These are phyloP conservation scores for Momotus momota DNA, from an alignment of 2,797 vertebrate species.

Conservation along the genomic window DNA sequence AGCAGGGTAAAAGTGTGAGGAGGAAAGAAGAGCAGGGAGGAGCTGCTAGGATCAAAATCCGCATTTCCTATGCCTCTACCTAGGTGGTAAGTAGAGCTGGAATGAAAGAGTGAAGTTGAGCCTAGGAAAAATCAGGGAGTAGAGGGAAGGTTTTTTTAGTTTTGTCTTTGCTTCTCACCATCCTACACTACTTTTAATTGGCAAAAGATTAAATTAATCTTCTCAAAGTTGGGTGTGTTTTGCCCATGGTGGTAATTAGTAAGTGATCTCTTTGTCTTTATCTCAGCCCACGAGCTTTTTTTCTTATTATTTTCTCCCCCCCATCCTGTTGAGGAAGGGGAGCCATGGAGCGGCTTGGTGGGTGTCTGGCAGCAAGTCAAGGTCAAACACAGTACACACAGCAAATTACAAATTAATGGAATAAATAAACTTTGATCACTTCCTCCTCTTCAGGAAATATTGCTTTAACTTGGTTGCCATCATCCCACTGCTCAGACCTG, in stretches of 20 bases:
- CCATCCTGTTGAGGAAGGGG: not conserved
- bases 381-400: not conserved
- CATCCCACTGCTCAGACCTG: not conserved
- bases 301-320: not conserved
- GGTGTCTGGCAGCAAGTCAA: not conserved
- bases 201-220: not conserved
- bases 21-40: not conserved
- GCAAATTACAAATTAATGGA: not conserved
- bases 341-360: not conserved
- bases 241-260: not conserved
- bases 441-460: not conserved
- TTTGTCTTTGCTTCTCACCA: not conserved
- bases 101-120: not conserved
- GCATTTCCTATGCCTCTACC: not conserved
- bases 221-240: not conserved
- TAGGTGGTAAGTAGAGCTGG: rapidly evolving
- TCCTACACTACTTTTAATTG: not conserved
- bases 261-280: not conserved
- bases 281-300: not conserved
- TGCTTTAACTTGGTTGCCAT: not conserved
- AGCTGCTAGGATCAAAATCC: not conserved
- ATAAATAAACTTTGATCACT: not conserved
- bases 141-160: not conserved
- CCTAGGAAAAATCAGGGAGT: not conserved
- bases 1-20: not conserved